These are phyloP conservation scores for Heteromormyrus szaboi DNA, from an alignment of 2,797 vertebrate species.

Conservation along the genomic window DNA sequence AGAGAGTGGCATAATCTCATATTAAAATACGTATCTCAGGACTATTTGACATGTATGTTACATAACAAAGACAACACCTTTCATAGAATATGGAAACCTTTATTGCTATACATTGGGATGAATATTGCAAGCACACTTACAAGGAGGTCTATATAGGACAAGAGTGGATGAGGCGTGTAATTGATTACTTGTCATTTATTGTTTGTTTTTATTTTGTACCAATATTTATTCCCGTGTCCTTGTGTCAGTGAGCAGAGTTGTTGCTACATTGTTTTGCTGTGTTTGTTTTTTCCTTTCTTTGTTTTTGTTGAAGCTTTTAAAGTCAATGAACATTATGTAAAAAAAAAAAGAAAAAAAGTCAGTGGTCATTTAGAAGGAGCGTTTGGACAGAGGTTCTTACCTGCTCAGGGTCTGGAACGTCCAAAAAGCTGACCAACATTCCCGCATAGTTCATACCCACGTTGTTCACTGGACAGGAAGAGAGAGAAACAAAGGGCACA, in stretches of 20 bases:
- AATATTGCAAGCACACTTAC: neutral
- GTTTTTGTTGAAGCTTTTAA: neutral
- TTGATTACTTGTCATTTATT: neutral
- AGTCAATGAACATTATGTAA: neutral
- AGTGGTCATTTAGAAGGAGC: neutral
- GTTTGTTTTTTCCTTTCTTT: neutral
- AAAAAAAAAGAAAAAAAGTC: neutral
- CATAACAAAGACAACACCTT: neutral
- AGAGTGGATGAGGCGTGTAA: neutral
- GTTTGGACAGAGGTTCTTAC: conserved; percentile 34
- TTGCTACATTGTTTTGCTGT: neutral
- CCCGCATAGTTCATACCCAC: conserved; percentile 52
- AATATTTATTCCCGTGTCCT: neutral
- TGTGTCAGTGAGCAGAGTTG: neutral
- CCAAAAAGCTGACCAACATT: conserved; percentile 52
- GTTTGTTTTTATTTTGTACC: neutral
- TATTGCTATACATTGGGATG: neutral
- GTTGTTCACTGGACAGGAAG: conserved; percentile 60
- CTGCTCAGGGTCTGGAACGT: conserved; percentile 52
- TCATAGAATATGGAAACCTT: neutral
- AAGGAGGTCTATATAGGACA: neutral
- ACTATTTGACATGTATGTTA: neutral
- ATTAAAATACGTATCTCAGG: neutral
- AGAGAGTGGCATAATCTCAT: neutral
- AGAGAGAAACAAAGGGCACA: neutral